A percentile compares a stretch with the other conserved stretches of the same genome.
These are phyloP conservation scores for Troilus luridus DNA, from an alignment of 2,888 invertebrate species.

Conservation along the genomic window DNA sequence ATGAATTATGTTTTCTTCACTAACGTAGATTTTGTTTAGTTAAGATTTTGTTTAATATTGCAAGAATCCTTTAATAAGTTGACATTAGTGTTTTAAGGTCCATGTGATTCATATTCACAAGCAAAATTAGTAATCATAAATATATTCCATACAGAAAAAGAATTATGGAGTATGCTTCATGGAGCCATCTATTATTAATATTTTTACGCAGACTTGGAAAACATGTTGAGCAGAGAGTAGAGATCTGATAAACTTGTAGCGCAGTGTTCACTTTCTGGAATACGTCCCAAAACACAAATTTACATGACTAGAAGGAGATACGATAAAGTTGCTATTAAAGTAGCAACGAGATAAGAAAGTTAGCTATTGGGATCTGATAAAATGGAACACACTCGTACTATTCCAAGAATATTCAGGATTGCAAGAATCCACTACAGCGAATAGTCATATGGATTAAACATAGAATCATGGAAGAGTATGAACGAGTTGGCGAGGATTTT, in stretches of 20 bases:
- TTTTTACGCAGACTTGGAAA: neutral
- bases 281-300: neutral
- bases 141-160: too few relatives aligned
- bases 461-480: neutral
- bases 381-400: neutral
- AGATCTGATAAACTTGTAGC: neutral
- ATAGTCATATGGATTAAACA: neutral
- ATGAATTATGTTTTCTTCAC: too few relatives aligned
- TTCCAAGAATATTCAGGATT: neutral
- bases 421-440: neutral
- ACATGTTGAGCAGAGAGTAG: neutral
- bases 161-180: neutral
- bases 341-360: neutral
- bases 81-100: too few relatives aligned
- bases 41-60: too few relatives aligned
- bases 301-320: neutral
- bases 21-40: too few relatives aligned
- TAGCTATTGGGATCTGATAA: constrained; percentile 2
- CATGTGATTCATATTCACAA: too few relatives aligned
- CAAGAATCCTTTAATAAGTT: too few relatives aligned
- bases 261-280: neutral
- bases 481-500: neutral
- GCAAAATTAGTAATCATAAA: too few relatives aligned
- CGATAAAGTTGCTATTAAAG: neutral
- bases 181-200: neutral